These are phyloP conservation scores for Psix sp. DNA, from an alignment of 1,140 invertebrate species.

Conservation along the genomic window DNA sequence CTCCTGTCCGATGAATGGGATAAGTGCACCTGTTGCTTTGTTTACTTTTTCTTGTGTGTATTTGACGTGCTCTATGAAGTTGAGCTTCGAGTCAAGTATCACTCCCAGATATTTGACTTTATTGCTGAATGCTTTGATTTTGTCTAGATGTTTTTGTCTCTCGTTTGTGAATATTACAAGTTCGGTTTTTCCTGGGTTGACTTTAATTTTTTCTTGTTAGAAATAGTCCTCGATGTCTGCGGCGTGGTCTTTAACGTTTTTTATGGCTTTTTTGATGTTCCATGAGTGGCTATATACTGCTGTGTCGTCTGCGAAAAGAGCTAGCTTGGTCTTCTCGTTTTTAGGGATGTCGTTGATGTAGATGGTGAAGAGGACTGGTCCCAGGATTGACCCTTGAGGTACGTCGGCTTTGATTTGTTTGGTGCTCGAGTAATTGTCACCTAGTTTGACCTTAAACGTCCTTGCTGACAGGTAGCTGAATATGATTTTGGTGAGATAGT, in stretches of 20 bases:
- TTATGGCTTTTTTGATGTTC: conserved; percentile 20
- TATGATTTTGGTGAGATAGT: conserved; percentile 43
- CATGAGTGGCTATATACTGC: conserved; percentile 39
- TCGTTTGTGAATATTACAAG: conserved; percentile 32
- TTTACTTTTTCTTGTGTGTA: conserved; percentile 39
- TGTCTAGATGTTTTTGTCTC: conserved; percentile 8
- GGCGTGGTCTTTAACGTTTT: conserved; percentile 28
- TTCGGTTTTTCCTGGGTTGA: conserved; percentile 57
- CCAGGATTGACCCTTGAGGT: conserved; percentile 61
- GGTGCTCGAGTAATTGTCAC: conserved; percentile 14
- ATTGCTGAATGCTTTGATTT: not conserved
- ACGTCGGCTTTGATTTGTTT: conserved; percentile 54
- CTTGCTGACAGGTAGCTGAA: conserved; percentile 37
- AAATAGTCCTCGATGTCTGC: conserved; percentile 27
- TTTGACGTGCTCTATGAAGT: conserved; percentile 41
- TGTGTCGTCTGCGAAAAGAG: conserved; percentile 63
- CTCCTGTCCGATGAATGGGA: conserved; percentile 43
- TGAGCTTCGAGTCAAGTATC: conserved; percentile 52
- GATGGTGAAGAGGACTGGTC: conserved; percentile 55
- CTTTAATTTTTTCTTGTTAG: conserved; percentile 53
- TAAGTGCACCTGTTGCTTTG: conserved; percentile 44
- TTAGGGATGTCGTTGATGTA: conserved; percentile 58
- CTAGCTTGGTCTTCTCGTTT: conserved; percentile 21
- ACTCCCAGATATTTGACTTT: conserved; percentile 61
- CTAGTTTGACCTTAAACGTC: conserved; percentile 41